Base-by-base conservation (phyloP, 2,797 vertebrate genomes). In the Salarias fasciatus region DNA sequence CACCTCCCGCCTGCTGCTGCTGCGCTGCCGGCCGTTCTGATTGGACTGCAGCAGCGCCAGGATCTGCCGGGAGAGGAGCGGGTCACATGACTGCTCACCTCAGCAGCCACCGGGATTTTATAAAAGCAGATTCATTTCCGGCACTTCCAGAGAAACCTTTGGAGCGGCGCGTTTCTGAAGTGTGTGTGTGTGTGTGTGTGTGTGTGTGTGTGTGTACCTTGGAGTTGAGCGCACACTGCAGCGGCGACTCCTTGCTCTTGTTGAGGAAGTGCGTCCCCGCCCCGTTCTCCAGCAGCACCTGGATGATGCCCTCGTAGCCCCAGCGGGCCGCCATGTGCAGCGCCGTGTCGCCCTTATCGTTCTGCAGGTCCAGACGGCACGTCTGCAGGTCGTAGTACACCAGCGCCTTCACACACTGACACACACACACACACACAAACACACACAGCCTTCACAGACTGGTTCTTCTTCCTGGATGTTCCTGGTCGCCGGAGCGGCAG, bases 391-490 rank as follows among this genome's bases (percentile, higher is more conserved):
- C 95, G 2, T 95, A 99, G 91, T 98, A 99, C 44, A 99, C 95
- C 83, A 99, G 72, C 14, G 97, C 97, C 93, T 99, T 99, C 83
- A 99, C 96, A 18, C 97, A 99, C 97, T 99, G 80, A 50, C 45
- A 38, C 36, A 38, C 36, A 79, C 41, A 78, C 72, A 75, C 77
- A 52, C 5, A 36, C 28, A 44, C 24, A 69, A n/a, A n/a, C 33
- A 11, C 30, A 31, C 7, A 24, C 2, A 24, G 24, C 18, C 18
- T 24, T 24, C 18, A n/a, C n/a, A n/a, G n/a, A n/a, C n/a, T n/a
- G n/a, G n/a, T n/a, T n/a, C n/a, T n/a, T n/a, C n/a, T n/a, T n/a
- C n/a, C n/a, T n/a, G n/a, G n/a, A n/a, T n/a, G n/a, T n/a, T n/a
- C n/a, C n/a, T n/a, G n/a, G n/a, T n/a, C n/a, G n/a, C n/a, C n/a